Base-by-base conservation (phyloP, 2,113 vertebrate genomes). In the Planiliza haematocheilus region DNA sequence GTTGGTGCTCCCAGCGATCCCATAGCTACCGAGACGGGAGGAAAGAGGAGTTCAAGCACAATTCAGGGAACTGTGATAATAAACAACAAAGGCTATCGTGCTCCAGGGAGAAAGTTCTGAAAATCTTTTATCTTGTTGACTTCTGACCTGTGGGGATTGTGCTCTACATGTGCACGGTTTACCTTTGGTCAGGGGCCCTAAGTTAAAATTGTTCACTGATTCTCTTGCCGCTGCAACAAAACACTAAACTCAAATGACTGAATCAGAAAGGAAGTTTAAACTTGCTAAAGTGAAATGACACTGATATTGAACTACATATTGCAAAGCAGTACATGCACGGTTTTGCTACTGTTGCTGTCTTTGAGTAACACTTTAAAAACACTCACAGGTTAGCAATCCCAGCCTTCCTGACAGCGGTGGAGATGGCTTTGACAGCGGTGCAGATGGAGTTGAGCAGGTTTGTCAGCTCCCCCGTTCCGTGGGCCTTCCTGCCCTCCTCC, bases 401-500 rank as follows among this genome's bases (percentile, higher is more conserved):
- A 12, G 97, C 97, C 80, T 98, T 98, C 18, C 97, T 96, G 87
- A 98, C 97, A 0, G 97, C 97, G 0, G 94, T 94, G 53, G 97
- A 98, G 85, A 99, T 99, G 74, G 97, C 97, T 91, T 99, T 98
- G 87, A 98, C 79, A 8, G 97, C 96, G 0, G 97, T 96, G 93
- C 96, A 97, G 76, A 99, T 92, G 6, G 96, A 93, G 87, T 96
- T 98, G 62, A 99, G 94, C 58, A 99, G 94, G 72, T 95, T 97
- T n/a, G 97, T 99, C 81, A 99, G 85, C 88, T 98, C 97, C 4
- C 97, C 97, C 0, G 95, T 98, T 18, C 96, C 94, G 0, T 94
- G 90, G 4, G 94, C 96, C 89, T 93, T 96, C 83, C 95, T 93
- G 70, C 97, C 97, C 74, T 98, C 95, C 88, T 98, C 97, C 92